Evolutionary conservation across 1,140 invertebrate genomes (phyloP).

Genomic region (Achatina immaculata): DNA sequence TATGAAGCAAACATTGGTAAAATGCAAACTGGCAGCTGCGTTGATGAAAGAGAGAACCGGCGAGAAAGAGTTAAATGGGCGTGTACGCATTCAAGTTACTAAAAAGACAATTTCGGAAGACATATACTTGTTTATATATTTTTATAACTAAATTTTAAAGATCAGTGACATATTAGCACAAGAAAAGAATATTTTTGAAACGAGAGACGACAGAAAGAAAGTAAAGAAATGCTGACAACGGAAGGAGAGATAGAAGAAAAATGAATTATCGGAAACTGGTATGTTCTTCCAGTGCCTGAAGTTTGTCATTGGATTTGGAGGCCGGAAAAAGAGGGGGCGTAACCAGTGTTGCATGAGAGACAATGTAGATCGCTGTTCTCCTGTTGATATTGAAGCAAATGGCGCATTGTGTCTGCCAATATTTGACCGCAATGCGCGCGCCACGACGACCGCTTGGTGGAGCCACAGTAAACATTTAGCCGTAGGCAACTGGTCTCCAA

Average conservation of each 20-base stretch:
- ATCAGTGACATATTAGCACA: too few species aligned
- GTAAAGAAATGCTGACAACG: too few species aligned
- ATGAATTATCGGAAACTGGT: too few species aligned
- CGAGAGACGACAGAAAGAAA: too few species aligned
- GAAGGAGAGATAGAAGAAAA: too few species aligned
- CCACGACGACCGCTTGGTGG: neutral
- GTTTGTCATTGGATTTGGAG: constrained; percentile 9
- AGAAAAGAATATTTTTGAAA: too few species aligned
- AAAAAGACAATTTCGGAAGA: too few species aligned
- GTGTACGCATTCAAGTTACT: too few species aligned
- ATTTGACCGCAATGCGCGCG: constrained; percentile 20
- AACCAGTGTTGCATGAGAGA: neutral
- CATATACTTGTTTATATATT: too few species aligned
- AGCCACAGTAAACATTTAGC: neutral
- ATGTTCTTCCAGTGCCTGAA: too few species aligned
- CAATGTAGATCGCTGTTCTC: constrained; percentile 10
- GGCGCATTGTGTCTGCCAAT: constrained; percentile 11
- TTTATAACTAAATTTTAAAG: too few species aligned
- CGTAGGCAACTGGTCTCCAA: constrained; percentile 8
- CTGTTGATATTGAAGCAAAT: constrained; percentile 10
- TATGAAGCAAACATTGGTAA: neutral
- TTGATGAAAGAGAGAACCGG: neutral
- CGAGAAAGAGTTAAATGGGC: neutral
- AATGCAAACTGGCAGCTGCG: neutral
- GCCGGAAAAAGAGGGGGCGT: constrained; percentile 13